phyloP scores from a whole-genome alignment of 2,797 vertebrate genomes.

The Mormyrops boulengeri region DNA sequence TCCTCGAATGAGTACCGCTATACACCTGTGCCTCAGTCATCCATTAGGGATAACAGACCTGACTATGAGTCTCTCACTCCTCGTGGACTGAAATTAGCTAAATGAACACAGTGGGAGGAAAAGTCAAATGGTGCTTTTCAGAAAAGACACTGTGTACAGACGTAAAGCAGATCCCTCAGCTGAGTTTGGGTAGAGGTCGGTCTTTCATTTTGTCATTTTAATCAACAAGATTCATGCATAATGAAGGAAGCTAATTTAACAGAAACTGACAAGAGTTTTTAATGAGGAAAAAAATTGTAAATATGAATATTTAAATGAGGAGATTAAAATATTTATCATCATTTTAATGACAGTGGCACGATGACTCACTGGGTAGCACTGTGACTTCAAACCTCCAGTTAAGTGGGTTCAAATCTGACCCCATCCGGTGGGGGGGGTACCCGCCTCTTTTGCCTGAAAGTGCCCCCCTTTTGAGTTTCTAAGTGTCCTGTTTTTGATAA shows the following conservation, averaged over 20 bases:
- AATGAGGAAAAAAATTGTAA: slow-evolving; percentile 6
- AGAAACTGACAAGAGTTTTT: not conserved
- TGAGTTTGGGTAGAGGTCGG: not conserved
- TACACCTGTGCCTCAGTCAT: not conserved
- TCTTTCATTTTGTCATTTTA: not conserved
- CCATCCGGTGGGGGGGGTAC: not conserved
- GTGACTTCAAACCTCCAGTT: not conserved
- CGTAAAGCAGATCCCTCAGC: not conserved
- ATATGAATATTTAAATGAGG: slow-evolving; percentile 2
- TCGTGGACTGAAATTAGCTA: not conserved
- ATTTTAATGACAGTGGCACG: not conserved
- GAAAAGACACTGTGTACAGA: not conserved
- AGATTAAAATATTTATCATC: not conserved
- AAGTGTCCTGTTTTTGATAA: not conserved
- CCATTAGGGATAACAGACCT: not conserved
- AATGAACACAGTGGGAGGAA: not conserved
- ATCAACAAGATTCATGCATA: not conserved
- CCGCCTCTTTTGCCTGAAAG: not conserved
- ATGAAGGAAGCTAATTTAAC: not conserved
- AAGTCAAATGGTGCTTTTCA: not conserved
- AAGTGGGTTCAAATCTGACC: not conserved
- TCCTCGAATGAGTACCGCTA: not conserved
- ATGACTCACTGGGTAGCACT: not conserved
- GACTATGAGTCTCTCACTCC: not conserved
- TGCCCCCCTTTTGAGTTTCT: not conserved